Evolutionary conservation across 2,888 invertebrate species (phyloP), one percentile per base, ranked within the genome.

Genomic region (Ganaspis brasiliensis): DNA sequence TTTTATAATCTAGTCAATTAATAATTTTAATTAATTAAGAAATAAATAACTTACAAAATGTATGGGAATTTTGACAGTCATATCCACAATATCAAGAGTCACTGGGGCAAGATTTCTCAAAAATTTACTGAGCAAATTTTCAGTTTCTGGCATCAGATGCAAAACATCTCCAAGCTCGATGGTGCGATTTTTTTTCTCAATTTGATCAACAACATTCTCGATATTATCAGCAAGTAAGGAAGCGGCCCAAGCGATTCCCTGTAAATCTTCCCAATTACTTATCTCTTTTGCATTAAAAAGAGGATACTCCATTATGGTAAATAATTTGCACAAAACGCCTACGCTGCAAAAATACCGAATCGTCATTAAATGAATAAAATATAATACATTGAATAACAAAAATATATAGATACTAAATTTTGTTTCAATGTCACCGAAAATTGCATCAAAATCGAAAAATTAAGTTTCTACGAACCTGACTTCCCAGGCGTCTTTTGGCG

Each of bases 271-370:
- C 89, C 89, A 89, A n/a, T 70, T 80, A 3, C 74, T 57, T 57
- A 81, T 85, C 16, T 74, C 31, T 31, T 83, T 84, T 16, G 88
- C 85, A 19, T 84, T 74, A 77, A 89, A 90, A 3, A 89, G 72
- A 5, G 87, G 87, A 73, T 86, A 87, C 78, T 90, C 88, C 73
- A 85, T 83, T 21, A 90, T 49, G 63, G 81, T 80, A 59, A 90
- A 86, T 1, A 89, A 19, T 80, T 88, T 89, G 82, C 89, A 89
- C 77, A 89, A 61, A 73, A 86, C 79, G 80, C 90, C 90, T 85
- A 90, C 87, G 85, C 89, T 90, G 87, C 84, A 89, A 81, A 83
- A 77, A 81, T 72, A 81, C 0, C n/a, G 1, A 67, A 67, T 26
- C 37, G 24, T 67, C 45, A 45, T 67, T n/a, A 67, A 63, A 63